Percentiles rank a stretch among this genome's conserved stretches.
phyloP scores from a whole-genome alignment of 2,113 vertebrate species.

The Cervus canadensis region DNA sequence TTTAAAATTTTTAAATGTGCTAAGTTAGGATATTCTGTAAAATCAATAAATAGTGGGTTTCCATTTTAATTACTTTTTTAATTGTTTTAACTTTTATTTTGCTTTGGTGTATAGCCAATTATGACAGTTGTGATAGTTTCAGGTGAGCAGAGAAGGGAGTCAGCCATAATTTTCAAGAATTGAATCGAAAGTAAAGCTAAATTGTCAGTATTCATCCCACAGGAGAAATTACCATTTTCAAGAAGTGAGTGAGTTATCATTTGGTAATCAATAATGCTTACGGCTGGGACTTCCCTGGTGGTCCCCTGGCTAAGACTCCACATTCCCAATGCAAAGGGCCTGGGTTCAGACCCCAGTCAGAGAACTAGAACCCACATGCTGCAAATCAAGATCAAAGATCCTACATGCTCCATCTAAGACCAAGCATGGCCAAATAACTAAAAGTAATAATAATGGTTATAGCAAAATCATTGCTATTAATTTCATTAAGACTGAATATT shows the following conservation, averaged over 20 bases:
- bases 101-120: background rate
- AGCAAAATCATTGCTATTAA: background rate
- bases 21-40: background rate
- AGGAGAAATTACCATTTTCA: background rate
- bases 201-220: background rate
- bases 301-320: background rate
- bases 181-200: background rate
- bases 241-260: background rate
- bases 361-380: background rate
- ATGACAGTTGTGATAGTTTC: background rate
- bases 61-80: background rate
- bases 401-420: background rate
- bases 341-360: background rate
- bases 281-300: background rate
- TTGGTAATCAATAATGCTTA: background rate
- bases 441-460: background rate
- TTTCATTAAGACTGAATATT: background rate
- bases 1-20: background rate
- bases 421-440: background rate
- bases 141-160: background rate
- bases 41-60: background rate
- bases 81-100: background rate
- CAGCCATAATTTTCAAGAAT: background rate
- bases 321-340: background rate
- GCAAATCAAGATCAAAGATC: background rate